Evolutionary conservation across 2,888 invertebrate genomes (phyloP), one percentile per base, ranked within the genome.

Genomic region (Melinaea marsaeus): DNA sequence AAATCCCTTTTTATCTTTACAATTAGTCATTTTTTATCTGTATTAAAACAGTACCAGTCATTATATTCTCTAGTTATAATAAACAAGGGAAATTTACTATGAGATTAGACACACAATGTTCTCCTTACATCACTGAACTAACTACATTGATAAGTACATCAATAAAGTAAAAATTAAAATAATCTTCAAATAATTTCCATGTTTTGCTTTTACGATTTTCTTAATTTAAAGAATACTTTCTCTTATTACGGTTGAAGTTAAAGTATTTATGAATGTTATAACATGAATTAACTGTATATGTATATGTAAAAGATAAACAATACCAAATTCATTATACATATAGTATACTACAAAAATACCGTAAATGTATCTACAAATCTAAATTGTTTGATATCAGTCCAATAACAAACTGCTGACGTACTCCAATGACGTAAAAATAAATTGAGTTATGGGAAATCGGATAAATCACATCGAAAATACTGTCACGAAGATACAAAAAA

Each of bases 401-500:
- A 51, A 32, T 32, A 51, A 51, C 32, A 65, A 71, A 71, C 60
- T 62, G 61, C 63, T 22, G 22, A 22, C 22, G 22, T 22, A 22
- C 22, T 62, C 76, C 78, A 76, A 79, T 79, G 78, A 76, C 80
- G 71, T 78, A 78, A 22, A 81, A 81, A 79, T 80, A 84, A 85
- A 85, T 82, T 83, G 78, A 79, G 84, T 84, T 87, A 87, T 90
- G 89, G 86, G 90, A 89, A 74, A 74, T 75, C 74, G 77, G 83
- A 82, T 86, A 85, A 88, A 86, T 88, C 88, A 88, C 87, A 84
- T 80, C 81, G 81, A 81, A 87, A 88, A 84, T 84, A 82, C 82
- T 84, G 85, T 90, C 90, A 88, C 90, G 90, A 87, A 73, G 71
- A 72, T 70, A 78, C 81, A 85, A 86, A 88, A 86, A 80, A 74